A percentile compares a stretch with the other conserved stretches of the same genome.
phyloP scores from a whole-genome alignment of 2,888 invertebrate species.

The Chrysina gloriosa region DNA sequence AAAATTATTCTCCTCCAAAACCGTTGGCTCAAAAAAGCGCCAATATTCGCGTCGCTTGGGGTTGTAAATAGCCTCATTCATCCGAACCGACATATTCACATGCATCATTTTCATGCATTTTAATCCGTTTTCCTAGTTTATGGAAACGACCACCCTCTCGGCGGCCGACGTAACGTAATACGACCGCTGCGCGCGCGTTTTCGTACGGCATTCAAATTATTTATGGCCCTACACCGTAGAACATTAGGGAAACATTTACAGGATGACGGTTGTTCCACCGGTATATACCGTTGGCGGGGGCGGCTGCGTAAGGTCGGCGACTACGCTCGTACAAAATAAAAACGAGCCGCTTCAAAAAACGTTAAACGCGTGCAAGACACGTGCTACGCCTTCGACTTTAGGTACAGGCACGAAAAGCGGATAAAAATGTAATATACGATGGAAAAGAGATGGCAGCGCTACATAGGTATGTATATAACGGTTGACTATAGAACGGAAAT shows the following conservation, averaged over 20 bases:
- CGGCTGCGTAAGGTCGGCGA: constrained; percentile 48
- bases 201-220: constrained; percentile 53
- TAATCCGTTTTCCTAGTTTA: constrained; percentile 36
- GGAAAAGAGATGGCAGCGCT: too few species aligned
- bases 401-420: constrained; percentile 27
- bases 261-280: constrained; percentile 50
- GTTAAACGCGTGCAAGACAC: constrained; percentile 57
- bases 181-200: background rate
- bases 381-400: constrained; percentile 51
- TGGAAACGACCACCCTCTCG: constrained; percentile 48
- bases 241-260: constrained; percentile 58
- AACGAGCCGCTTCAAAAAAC: constrained; percentile 52
- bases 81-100: constrained; percentile 19
- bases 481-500: constrained; percentile 56
- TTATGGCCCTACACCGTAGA: constrained; percentile 58
- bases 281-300: constrained; percentile 45
- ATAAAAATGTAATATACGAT: constrained; percentile 5
- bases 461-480: background rate
- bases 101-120: constrained; percentile 37
- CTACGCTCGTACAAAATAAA: background rate
- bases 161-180: too few species aligned
- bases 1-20: too few species aligned
- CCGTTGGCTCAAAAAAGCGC: too few species aligned
- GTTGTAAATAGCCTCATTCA: constrained; percentile 15
- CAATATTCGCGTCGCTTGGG: background rate